Evolutionary conservation across 1,140 invertebrate genomes (phyloP).

Genomic region (Caenorhabditis brenneri): DNA sequence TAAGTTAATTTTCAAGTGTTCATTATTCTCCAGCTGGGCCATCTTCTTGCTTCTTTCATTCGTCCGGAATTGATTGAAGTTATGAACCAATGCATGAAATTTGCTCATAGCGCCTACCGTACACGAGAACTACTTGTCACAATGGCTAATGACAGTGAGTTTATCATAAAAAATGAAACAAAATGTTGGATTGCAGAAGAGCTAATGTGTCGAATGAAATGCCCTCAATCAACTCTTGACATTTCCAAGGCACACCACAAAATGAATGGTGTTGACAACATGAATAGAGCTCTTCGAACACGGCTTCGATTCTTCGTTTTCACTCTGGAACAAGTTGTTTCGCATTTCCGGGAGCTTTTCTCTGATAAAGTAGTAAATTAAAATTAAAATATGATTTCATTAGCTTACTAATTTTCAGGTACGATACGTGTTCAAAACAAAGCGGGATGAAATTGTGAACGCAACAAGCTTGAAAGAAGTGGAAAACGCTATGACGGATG

Average conservation of each 20-base stretch:
- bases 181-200: background rate
- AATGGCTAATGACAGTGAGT: conserved; percentile 33
- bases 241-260: background rate
- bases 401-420: background rate
- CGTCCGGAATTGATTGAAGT: background rate
- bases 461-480: conserved; percentile 5
- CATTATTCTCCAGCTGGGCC: background rate
- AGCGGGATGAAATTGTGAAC: background rate
- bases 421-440: background rate
- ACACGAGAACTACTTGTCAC: conserved; percentile 1
- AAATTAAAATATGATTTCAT: too few relatives aligned
- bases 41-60: conserved; percentile 7
- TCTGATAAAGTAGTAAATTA: conserved; percentile 15
- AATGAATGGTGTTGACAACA: background rate
- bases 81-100: conserved; percentile 29
- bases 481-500: background rate
- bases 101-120: conserved; percentile 21
- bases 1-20: background rate
- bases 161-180: background rate
- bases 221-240: background rate
- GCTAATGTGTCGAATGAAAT: conserved; percentile 20
- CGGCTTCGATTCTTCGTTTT: conserved; percentile 5
- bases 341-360: background rate
- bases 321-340: conserved; percentile 12
- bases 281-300: conserved; percentile 18